phyloP scores from a whole-genome alignment of 2,113 vertebrate genomes.

The Chaetodon trifascialis region DNA sequence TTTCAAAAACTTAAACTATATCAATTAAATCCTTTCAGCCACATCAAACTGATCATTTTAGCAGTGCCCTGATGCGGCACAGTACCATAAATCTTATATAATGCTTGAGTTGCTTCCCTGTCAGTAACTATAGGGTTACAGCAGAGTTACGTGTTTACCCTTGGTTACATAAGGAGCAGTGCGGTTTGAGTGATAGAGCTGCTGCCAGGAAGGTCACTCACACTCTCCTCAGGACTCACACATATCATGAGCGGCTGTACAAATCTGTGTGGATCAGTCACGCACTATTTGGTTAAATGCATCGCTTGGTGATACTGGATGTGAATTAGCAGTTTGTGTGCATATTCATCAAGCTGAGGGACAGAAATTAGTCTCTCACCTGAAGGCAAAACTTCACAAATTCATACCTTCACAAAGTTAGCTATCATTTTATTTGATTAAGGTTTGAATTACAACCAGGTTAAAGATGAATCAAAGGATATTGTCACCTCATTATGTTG shows the following conservation, averaged over 20 bases:
- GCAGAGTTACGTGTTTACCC: conserved; percentile 49
- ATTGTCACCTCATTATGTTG: not conserved
- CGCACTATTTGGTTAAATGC: not conserved
- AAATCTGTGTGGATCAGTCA: not conserved
- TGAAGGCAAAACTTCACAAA: too few relatives aligned
- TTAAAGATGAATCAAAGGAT: not conserved
- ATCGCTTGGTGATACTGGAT: not conserved
- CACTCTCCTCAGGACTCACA: conserved; percentile 8
- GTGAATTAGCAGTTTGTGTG: not conserved
- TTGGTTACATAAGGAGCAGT: conserved; percentile 50
- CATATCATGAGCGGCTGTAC: not conserved
- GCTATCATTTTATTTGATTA: not conserved
- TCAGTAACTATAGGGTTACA: conserved; percentile 16
- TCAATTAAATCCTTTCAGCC: not conserved
- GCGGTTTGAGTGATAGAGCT: conserved; percentile 34
- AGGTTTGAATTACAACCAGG: not conserved
- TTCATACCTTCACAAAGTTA: not conserved
- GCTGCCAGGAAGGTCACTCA: conserved; percentile 65
- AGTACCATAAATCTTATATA: conserved; percentile 12
- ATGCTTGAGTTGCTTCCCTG: not conserved
- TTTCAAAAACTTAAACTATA: not conserved
- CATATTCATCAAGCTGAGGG: not conserved
- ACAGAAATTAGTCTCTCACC: too few relatives aligned
- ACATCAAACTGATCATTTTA: not conserved
- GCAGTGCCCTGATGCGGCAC: not conserved